Evolutionary conservation across 2,797 vertebrate species (phyloP).

Genomic region (Morelia viridis): DNA sequence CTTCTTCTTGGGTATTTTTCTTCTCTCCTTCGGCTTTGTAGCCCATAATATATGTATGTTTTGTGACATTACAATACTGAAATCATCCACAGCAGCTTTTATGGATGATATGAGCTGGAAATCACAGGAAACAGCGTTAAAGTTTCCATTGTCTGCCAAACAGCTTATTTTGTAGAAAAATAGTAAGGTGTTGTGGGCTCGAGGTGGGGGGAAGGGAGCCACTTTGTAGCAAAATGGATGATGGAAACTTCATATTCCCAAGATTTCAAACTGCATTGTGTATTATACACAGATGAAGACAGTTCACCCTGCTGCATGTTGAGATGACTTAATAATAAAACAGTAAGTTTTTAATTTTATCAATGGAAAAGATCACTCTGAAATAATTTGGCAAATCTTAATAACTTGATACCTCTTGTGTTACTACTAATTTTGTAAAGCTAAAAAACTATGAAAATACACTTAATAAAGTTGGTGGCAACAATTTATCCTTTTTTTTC

Average conservation of each 20-base stretch:
- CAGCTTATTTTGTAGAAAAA: constrained; percentile 50
- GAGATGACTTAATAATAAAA: constrained; percentile 35
- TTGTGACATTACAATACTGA: constrained; percentile 31
- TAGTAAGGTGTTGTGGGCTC: neutral
- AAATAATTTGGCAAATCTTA: constrained; percentile 9
- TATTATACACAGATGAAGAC: constrained; percentile 21
- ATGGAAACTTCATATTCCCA: neutral
- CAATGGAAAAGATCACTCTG: constrained; percentile 38
- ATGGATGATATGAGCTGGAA: constrained; percentile 50
- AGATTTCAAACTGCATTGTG: neutral
- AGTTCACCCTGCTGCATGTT: constrained; percentile 4
- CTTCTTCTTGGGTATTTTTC: neutral
- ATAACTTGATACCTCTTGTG: constrained; percentile 42
- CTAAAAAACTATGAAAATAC: constrained; percentile 55
- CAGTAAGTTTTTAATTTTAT: constrained; percentile 13
- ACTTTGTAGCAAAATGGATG: constrained; percentile 11
- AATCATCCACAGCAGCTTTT: constrained; percentile 57
- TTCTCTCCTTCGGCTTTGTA: constrained; percentile 10
- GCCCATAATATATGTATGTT: constrained; percentile 16
- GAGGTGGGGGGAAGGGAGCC: constrained; percentile 3
- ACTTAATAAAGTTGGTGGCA: constrained; percentile 47
- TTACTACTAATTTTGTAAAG: constrained; percentile 47
- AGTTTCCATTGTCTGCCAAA: constrained; percentile 53
- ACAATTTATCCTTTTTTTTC: constrained; percentile 26
- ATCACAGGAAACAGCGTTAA: constrained; percentile 49